Percentiles rank a stretch among this genome's conserved stretches.
These are phyloP conservation scores for Orussus abietinus DNA, from an alignment of 1,140 invertebrate genomes.

Conservation along the genomic window DNA sequence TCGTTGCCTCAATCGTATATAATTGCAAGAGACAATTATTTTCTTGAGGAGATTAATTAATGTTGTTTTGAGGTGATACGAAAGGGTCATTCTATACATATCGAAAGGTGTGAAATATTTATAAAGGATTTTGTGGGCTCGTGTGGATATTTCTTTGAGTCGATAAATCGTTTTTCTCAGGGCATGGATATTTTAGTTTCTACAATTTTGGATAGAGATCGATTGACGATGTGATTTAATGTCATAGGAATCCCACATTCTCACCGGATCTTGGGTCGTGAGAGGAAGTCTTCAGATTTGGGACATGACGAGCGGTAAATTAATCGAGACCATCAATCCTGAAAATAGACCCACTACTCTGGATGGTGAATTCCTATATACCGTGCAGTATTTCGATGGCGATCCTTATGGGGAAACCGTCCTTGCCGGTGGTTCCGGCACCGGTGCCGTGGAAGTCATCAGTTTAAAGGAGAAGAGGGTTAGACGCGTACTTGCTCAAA, in stretches of 20 bases:
- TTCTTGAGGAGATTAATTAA: too few species aligned
- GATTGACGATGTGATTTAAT: too few species aligned
- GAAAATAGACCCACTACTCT: constrained; percentile 29
- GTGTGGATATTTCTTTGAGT: not conserved
- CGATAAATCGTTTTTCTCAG: not conserved
- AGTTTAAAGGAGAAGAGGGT: constrained; percentile 35
- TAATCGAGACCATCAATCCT: constrained; percentile 36
- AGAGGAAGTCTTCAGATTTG: constrained; percentile 37
- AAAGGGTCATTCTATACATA: too few species aligned
- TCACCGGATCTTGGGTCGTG: constrained; percentile 41
- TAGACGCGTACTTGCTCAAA: constrained; percentile 6
- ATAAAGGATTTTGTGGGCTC: too few species aligned
- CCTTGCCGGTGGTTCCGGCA: constrained; percentile 34
- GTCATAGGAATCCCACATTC: constrained; percentile 26
- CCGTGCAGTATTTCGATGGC: constrained; percentile 34
- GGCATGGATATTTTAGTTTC: constrained; percentile 1
- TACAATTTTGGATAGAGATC: too few species aligned
- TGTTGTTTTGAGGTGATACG: too few species aligned
- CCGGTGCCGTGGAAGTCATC: constrained; percentile 35
- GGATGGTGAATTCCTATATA: constrained; percentile 39
- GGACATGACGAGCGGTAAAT: constrained; percentile 34
- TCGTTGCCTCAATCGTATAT: too few species aligned
- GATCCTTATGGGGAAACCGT: constrained; percentile 32
- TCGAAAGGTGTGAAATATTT: too few species aligned
- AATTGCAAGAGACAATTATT: too few species aligned